Evolutionary conservation across 2,113 vertebrate species (phyloP).

Genomic region (Callocephalon fimbriatum): DNA sequence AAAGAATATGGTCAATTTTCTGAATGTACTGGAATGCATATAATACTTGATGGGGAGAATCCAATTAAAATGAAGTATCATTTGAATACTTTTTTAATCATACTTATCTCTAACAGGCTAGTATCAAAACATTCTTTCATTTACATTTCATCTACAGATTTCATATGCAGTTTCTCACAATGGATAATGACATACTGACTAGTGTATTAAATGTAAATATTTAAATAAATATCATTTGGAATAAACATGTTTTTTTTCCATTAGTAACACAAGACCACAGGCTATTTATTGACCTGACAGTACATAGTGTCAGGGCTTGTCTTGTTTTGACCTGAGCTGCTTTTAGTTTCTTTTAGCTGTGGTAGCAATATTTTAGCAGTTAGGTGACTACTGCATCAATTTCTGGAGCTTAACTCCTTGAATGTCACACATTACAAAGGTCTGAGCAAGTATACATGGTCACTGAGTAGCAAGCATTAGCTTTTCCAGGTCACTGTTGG

Average conservation of each 20-base stretch:
- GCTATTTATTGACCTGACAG: background rate
- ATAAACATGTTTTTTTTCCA: background rate
- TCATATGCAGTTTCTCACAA: background rate
- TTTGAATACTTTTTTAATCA: background rate
- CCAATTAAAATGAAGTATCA: slow-evolving; percentile 1
- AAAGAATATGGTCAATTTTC: background rate
- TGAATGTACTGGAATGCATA: background rate
- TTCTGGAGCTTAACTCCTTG: background rate
- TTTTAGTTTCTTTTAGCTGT: background rate
- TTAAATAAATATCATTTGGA: background rate
- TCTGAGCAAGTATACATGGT: background rate
- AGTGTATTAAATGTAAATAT: background rate
- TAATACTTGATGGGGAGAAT: background rate
- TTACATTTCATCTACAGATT: background rate
- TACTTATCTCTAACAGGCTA: background rate
- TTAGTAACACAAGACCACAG: background rate
- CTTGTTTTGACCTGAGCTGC: background rate
- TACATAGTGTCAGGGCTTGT: background rate
- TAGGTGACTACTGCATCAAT: background rate
- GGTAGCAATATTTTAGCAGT: background rate
- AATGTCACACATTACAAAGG: background rate
- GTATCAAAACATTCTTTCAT: background rate
- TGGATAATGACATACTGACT: background rate
- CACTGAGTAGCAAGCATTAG: background rate
- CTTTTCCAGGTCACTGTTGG: background rate